Percentiles rank a stretch among this genome's conserved stretches.
phyloP scores from a whole-genome alignment of 2,113 vertebrate species.

The Trinectes maculatus region DNA sequence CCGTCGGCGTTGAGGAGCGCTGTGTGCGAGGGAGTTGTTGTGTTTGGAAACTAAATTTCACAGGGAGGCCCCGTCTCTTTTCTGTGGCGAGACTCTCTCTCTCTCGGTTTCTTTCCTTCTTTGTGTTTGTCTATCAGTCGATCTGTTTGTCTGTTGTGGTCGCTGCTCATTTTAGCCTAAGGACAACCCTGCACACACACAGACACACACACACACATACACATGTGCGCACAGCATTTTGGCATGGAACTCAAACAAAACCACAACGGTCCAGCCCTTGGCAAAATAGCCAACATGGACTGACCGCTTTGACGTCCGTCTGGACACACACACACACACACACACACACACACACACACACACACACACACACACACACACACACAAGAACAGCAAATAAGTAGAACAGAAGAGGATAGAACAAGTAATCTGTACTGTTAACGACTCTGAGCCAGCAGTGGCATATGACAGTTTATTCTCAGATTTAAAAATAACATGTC shows the following conservation, averaged over 20 bases:
- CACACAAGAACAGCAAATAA: neutral
- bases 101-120: conserved; percentile 51
- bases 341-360: conserved; percentile 17
- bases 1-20: conserved; percentile 7
- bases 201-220: conserved; percentile 39
- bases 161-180: conserved; percentile 72
- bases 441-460: too few species aligned
- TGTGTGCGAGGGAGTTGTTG: conserved; percentile 37
- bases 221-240: conserved; percentile 34
- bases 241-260: conserved; percentile 71
- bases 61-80: conserved; percentile 61
- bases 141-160: conserved; percentile 79
- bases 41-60: conserved; percentile 63
- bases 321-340: conserved; percentile 46
- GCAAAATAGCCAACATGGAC: conserved; percentile 65
- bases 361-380: neutral
- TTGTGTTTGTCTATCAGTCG: conserved; percentile 74
- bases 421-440: neutral
- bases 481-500: neutral
- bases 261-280: conserved; percentile 78
- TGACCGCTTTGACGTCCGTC: conserved; percentile 77
- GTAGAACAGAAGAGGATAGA: conserved; percentile 5
- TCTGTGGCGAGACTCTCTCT: conserved; percentile 55
- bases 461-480: neutral
- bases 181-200: conserved; percentile 63